These are phyloP conservation scores for Bembecia ichneumoniformis DNA, from an alignment of 2,888 invertebrate genomes.

Conservation along the genomic window DNA sequence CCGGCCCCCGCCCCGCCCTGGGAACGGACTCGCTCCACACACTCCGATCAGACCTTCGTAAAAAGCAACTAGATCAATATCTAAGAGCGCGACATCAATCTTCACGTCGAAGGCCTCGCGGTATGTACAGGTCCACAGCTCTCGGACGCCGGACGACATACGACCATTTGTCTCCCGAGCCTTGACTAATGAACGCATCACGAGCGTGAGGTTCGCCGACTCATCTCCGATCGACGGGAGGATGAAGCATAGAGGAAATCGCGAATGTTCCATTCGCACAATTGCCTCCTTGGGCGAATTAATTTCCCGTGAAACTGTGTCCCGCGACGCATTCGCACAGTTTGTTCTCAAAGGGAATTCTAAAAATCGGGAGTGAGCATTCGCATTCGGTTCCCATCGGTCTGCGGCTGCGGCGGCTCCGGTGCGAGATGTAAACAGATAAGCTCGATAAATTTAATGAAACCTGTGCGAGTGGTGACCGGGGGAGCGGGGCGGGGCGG, in stretches of 20 bases:
- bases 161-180: conserved; percentile 23
- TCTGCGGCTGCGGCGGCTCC: conserved; percentile 14
- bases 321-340: not conserved
- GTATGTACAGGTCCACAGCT: not conserved
- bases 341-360: conserved; percentile 50
- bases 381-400: conserved; percentile 38
- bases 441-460: conserved; percentile 67
- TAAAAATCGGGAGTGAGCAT: conserved; percentile 34
- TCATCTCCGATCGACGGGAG: conserved; percentile 1
- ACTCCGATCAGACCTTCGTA: conserved; percentile 7
- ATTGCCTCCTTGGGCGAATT: conserved; percentile 21
- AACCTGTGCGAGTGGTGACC: conserved; percentile 37
- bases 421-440: conserved; percentile 51
- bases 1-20: conserved; percentile 14
- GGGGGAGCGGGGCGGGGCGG: conserved; percentile 14
- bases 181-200: conserved; percentile 26
- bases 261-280: conserved; percentile 19
- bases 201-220: conserved; percentile 9
- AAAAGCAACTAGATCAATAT: conserved; percentile 42
- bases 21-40: conserved; percentile 15
- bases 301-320: conserved; percentile 13
- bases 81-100: conserved; percentile 47
- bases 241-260: not conserved
- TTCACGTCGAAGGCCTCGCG: conserved; percentile 16
- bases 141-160: conserved; percentile 10